Conservation (phyloP, 1,140 invertebrate species). For the Asobara japonica region DNA sequence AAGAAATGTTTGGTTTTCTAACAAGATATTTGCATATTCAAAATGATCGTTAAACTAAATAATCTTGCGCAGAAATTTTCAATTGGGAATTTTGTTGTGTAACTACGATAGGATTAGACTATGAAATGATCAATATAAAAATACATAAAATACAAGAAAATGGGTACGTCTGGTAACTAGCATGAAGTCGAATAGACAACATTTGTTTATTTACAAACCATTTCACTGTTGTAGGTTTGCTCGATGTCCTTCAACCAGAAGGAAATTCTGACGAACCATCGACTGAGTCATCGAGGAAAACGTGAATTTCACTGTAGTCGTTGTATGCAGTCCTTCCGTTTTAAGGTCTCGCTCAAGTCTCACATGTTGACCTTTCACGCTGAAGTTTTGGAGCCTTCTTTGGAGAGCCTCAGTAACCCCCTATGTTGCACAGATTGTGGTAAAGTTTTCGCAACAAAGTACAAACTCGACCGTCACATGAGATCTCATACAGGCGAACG, state of each 20-base stretch:
- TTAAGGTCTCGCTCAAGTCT: slow-evolving; percentile 62
- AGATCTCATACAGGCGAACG: slow-evolving; percentile 68
- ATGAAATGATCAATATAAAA: too few relatives aligned
- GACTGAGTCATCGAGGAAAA: slow-evolving; percentile 65
- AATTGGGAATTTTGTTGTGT: too few relatives aligned
- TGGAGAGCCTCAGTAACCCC: slow-evolving; percentile 37
- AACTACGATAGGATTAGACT: too few relatives aligned
- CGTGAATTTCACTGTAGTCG: slow-evolving; percentile 70
- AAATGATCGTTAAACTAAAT: too few relatives aligned
- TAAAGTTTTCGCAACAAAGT: slow-evolving; percentile 64
- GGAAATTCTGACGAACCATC: slow-evolving; percentile 68
- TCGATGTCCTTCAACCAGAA: slow-evolving; percentile 71
- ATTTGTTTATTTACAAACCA: background rate
- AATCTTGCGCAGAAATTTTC: too few relatives aligned
- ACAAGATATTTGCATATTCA: too few relatives aligned
- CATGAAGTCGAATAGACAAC: background rate
- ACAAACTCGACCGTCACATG: slow-evolving; percentile 64
- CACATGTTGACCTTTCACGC: slow-evolving; percentile 61
- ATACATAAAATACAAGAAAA: too few relatives aligned
- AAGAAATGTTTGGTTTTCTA: too few relatives aligned
- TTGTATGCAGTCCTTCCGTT: slow-evolving; percentile 66
- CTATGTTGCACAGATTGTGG: slow-evolving; percentile 60
- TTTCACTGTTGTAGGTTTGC: slow-evolving; percentile 67
- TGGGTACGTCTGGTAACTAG: background rate
- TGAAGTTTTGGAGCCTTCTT: slow-evolving; percentile 39